Base-by-base conservation (phyloP, 1,140 invertebrate species). In the Drosophila suzukii region DNA sequence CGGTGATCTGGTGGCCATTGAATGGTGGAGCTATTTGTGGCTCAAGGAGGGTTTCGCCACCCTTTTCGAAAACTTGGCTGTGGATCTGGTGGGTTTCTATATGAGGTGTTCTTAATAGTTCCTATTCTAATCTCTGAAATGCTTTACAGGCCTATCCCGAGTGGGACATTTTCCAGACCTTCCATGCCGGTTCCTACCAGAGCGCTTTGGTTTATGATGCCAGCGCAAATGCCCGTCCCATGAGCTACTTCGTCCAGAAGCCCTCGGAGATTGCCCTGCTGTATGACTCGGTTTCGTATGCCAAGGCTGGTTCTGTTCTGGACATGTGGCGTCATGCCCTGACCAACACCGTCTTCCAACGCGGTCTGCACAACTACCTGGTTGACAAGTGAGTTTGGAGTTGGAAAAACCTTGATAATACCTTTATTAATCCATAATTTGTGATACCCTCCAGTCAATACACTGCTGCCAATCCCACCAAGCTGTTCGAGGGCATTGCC, bases 321-420 rank as follows among this genome's bases (percentile, higher is more conserved):
- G 94, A 98, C 50, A 99, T 99, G 98, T 98, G 98, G 96, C 95
- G 97, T 72, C 95, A 97, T 91, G 98, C 98, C 74, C 93, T 99
- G 0, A 96, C 97, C 0, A 95, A 96, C 20, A 92, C 95, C n/a
- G 96, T 96, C 1, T 99, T 99, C 92, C 95, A 95, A 73, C 93
- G 93, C 49, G 98, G 97, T 34, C 93, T 98, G 2, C 95, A 95
- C 0, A 96, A 95, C 81, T 97, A 97, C 86, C 92, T 97, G 27
- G 95, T 94, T 6, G 93, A 92, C 46, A 95, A 94, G 94, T 95
- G 93, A 83, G 92, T 81, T 13, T 10, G 15, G 3, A 10, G 32
- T 0, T 8, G 2, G 6, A 12, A 8, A 20, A 8, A 11, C 5
- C 27, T 27, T 27, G 27, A 27, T 27, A 5, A 27, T 2, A 11